Percentiles rank a stretch among this genome's conserved stretches.
These are phyloP conservation scores for Clarias macrocephalus DNA, from an alignment of 2,113 vertebrate species.

Conservation along the genomic window DNA sequence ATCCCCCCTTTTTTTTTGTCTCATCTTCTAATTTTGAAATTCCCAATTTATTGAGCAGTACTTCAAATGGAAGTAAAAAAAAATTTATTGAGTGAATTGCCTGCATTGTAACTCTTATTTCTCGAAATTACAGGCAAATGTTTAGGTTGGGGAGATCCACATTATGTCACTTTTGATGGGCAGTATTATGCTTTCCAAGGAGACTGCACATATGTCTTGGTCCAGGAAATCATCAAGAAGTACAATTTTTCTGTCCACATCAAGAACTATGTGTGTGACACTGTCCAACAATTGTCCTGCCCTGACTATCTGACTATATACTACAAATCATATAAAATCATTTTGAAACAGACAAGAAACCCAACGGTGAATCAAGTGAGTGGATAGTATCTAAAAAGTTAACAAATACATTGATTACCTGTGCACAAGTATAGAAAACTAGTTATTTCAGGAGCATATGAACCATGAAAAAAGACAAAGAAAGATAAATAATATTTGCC, in stretches of 20 bases:
- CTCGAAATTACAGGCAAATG: conserved; percentile 78
- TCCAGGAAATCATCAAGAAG: conserved; percentile 81
- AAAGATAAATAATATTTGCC: no score
- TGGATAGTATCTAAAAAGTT: neutral
- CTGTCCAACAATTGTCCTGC: conserved; percentile 75
- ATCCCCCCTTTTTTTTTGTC: neutral
- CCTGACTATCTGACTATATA: conserved; percentile 76
- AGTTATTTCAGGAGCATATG: neutral
- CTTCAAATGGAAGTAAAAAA: neutral
- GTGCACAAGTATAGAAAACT: neutral
- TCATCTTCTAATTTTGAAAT: neutral
- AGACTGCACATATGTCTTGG: conserved; percentile 87
- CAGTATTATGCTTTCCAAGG: conserved; percentile 86
- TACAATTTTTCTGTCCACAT: conserved; percentile 80
- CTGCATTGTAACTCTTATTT: conserved; percentile 6
- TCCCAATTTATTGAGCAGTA: neutral
- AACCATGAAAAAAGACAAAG: neutral
- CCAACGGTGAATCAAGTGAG: conserved; percentile 57
- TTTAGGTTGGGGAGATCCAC: conserved; percentile 86
- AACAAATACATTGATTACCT: neutral
- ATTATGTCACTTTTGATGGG: conserved; percentile 90
- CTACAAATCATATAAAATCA: conserved; percentile 76
- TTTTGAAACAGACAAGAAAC: conserved; percentile 66
- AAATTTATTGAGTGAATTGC: neutral
- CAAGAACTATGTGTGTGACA: conserved; percentile 80